phyloP scores from a whole-genome alignment of 2,888 invertebrate genomes.

The Heliconius aoede region DNA sequence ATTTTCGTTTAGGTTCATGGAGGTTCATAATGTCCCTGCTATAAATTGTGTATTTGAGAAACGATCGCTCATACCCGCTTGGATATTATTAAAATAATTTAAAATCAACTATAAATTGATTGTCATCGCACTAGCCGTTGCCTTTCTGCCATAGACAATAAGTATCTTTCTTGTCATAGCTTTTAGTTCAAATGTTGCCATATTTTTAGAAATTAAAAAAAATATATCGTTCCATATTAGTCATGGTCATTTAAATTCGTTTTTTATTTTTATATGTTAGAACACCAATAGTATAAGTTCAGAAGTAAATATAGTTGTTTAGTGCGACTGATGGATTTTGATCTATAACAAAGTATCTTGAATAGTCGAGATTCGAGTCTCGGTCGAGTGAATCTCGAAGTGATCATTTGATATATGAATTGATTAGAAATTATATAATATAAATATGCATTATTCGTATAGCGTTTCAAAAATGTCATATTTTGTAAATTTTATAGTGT shows the following conservation, averaged over 20 bases:
- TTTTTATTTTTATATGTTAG: constrained; percentile 41
- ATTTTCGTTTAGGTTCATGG: background rate
- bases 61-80: constrained; percentile 79
- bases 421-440: constrained; percentile 75
- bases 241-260: constrained; percentile 36
- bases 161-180: constrained; percentile 46
- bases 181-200: constrained; percentile 46
- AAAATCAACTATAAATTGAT: constrained; percentile 41
- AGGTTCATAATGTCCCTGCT: constrained; percentile 24
- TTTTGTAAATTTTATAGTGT: constrained; percentile 84
- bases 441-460: constrained; percentile 73
- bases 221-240: constrained; percentile 57
- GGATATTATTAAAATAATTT: constrained; percentile 60
- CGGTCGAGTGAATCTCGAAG: constrained; percentile 57
- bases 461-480: constrained; percentile 83
- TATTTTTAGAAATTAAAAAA: constrained; percentile 39
- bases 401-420: constrained; percentile 76
- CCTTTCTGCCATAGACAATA: constrained; percentile 50
- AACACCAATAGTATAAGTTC: constrained; percentile 64
- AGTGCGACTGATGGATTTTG: constrained; percentile 42
- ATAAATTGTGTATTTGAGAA: constrained; percentile 58
- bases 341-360: constrained; percentile 43
- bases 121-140: constrained; percentile 45
- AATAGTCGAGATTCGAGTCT: constrained; percentile 46
- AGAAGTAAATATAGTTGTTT: constrained; percentile 46